Base-by-base conservation (phyloP, 2,113 vertebrate genomes). In the Pelodiscus sinensis region DNA sequence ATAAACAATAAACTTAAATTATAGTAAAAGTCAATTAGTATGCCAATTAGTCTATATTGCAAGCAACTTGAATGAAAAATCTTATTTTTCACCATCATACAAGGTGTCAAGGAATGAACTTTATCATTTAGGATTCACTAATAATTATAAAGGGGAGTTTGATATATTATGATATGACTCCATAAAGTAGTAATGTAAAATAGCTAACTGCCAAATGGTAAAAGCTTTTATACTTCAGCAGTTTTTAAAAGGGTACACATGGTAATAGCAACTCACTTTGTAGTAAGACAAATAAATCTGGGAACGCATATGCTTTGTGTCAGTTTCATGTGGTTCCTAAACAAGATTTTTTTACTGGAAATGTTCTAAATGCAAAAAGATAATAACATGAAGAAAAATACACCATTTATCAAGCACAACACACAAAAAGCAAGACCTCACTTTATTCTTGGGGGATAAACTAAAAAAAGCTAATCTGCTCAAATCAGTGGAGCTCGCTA, bases 251-350 rank as follows among this genome's bases (percentile, higher is more conserved):
- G 86, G 83, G 83, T 96, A 81, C 57, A 85, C 92, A 92, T 83
- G 73, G 92, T 94, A 97, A 96, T 96, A 94, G 90, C 97, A 93
- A 97, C 84, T 96, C 81, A 85, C 94, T 96, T 95, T 93, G 94
- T 88, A 98, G 90, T 96, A 97, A 97, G 88, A 89, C 84, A 92
- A 96, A 97, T 97, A 97, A 97, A 97, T 97, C 96, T 97, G 80
- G 65, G 57, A 79, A 96, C 89, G 81, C 92, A 93, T 95, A 94
- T 95, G 93, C 84, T 96, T 65, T 95, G 84, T 97, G 95, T 97
- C 92, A 96, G 89, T 96, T 97, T 97, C 95, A 93, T 93, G 93
- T 95, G 73, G 90, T 89, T 97, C 85, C 92, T 96, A 96, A 96
- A 96, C 90, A 97, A 97, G 94, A 94, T 89, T 96, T 96, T 44